Evolutionary conservation across 2,888 invertebrate genomes (phyloP), one percentile per base, ranked within the genome.

Genomic region (Synanthedon myopaeformis): DNA sequence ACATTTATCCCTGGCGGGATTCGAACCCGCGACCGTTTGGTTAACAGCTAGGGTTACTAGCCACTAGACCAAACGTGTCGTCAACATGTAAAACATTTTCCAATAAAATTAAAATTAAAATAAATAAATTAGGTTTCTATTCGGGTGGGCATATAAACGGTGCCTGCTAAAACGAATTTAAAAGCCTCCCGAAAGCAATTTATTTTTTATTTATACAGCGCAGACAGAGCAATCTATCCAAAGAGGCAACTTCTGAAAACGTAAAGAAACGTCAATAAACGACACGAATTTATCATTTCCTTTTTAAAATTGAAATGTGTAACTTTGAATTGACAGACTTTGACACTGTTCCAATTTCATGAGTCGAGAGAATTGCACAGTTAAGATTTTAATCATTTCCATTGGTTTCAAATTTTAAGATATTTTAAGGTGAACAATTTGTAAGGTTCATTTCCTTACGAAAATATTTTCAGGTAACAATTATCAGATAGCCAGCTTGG

Each of bases 251-350:
- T 65, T 62, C 64, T 68, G 62, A 60, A 49, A 49, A 58, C 59
- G 59, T 57, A 63, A 67, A 70, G 68, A 70, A 72, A 69, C 70
- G 72, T 74, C 76, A 76, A 74, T 73, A 74, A 67, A 61, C 61
- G 69, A 69, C 68, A 67, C 65, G 69, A 72, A 76, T 78, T 76
- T 78, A 80, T 81, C 72, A 74, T 66, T 75, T 74, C 73, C 72
- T 60, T 53, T 55, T 64, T 79, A 78, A 80, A 79, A 81, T 81
- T 82, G 79, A 76, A 79, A 76, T 77, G 76, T 74, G 61, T 66
- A 70, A 72, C 70, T 69, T 67, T 66, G 61, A 62, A 55, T 14
- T 23, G 12, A 17, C 17, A 49, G n/a, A n/a, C 13, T 17, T 19
- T 49, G 49, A 49, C 49, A 49, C 12, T 12, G 17, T 14, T 19